phyloP scores from a whole-genome alignment of 2,888 invertebrate species.

The Eupeodes luniger region DNA sequence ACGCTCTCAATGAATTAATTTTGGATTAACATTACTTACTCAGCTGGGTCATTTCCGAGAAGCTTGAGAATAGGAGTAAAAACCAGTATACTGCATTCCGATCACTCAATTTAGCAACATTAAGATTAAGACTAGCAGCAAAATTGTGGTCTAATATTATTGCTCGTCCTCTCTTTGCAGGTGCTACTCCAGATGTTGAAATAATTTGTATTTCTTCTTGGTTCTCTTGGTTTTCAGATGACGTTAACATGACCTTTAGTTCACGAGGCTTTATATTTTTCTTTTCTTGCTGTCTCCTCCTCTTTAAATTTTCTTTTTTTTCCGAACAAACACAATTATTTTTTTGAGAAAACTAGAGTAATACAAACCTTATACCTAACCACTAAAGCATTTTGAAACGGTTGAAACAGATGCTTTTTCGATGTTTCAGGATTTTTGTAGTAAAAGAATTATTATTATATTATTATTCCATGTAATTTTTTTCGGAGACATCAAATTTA shows the following conservation, averaged over 20 bases:
- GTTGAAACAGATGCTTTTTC: too few species aligned
- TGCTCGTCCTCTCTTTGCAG: slow-evolving; percentile 9
- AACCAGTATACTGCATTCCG: slow-evolving; percentile 5
- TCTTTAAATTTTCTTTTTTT: slow-evolving; percentile 1
- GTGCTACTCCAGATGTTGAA: slow-evolving; percentile 2
- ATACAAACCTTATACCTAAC: not conserved
- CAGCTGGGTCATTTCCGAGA: not conserved
- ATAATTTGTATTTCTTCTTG: not conserved
- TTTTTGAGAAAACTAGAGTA: not conserved
- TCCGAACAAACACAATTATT: not conserved
- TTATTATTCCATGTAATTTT: too few species aligned
- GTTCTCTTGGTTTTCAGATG: not conserved
- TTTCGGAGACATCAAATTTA: too few species aligned
- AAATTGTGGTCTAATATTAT: slow-evolving; percentile 6
- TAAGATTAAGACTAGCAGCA: slow-evolving; percentile 17
- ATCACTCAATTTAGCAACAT: slow-evolving; percentile 5
- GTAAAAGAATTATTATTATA: too few species aligned
- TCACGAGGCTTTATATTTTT: not conserved
- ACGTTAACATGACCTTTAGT: not conserved
- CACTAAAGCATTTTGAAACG: too few species aligned
- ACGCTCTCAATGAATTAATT: too few species aligned
- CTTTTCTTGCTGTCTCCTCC: not conserved
- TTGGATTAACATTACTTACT: too few species aligned
- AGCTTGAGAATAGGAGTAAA: not conserved
- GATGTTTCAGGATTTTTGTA: too few species aligned